A percentile compares a stretch with the other conserved stretches of the same genome.
Evolutionary conservation across 2,797 vertebrate genomes (phyloP).

Genomic region (Melopsittacus undulatus): DNA sequence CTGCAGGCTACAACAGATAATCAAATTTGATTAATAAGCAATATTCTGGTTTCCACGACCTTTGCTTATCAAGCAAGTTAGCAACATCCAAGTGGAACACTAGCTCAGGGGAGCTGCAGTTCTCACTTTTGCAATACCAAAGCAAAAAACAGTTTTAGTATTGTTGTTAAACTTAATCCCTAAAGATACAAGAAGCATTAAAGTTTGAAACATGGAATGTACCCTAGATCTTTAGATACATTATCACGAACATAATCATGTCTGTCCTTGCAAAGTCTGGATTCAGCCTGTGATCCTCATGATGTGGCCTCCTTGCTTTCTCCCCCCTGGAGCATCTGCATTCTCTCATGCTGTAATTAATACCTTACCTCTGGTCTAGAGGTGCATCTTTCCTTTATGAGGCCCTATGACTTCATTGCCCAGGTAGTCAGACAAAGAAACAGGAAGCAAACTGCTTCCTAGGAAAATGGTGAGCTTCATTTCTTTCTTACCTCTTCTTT

Average conservation of each 20-base stretch:
- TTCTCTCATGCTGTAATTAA: background rate
- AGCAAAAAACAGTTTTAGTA: background rate
- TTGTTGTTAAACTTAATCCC: background rate
- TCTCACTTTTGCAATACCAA: background rate
- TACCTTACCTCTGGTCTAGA: background rate
- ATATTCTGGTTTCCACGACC: background rate
- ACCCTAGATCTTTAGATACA: background rate
- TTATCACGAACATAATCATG: background rate
- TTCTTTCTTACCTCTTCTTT: background rate
- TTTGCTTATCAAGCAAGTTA: background rate
- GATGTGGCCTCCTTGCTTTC: background rate
- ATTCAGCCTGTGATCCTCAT: background rate
- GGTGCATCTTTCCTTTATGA: background rate
- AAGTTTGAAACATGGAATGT: background rate
- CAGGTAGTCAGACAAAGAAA: background rate
- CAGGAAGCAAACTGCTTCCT: background rate
- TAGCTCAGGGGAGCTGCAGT: background rate
- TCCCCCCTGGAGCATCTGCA: background rate
- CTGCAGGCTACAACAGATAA: background rate
- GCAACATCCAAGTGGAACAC: background rate
- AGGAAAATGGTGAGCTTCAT: background rate
- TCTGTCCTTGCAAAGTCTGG: background rate
- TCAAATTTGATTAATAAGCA: background rate
- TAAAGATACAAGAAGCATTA: background rate
- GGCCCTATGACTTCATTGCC: background rate